Evolutionary conservation across 2,888 invertebrate genomes (phyloP), one percentile per base, ranked within the genome.

Genomic region (Ophioninae sp.): DNA sequence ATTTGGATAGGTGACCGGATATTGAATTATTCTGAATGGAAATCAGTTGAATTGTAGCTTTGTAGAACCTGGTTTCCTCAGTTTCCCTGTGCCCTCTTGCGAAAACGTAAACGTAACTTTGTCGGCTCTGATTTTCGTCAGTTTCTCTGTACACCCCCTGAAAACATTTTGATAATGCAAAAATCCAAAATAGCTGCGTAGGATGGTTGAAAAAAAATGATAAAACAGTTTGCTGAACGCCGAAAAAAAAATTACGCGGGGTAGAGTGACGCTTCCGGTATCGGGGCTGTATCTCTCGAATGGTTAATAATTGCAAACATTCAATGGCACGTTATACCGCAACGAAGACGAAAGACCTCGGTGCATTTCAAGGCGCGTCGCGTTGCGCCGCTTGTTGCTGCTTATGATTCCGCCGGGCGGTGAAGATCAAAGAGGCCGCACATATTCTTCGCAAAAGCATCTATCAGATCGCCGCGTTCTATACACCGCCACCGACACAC

Each of bases 371-470:
- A 70, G 20, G 50, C 56, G 44, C 78, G 30, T 37, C 50, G 41
- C 59, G 13, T 57, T 56, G 61, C 67, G 73, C 30, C 39, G 67
- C 39, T 72, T 69, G n/a, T 62, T 20, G 65, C 61, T 83, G 61
- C 76, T 80, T 69, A 73, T 74, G 83, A 74, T 77, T 73, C 73
- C 65, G 79, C 86, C 81, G 84, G 87, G 87, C 90, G 90, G 90
- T 83, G 76, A 88, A 90, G 86, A 89, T 90, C 90, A 90, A 90
- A 90, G 90, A 82, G 65, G 64, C 82, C 86, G 69, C 73, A 70
- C 65, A 59, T 59, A 83, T 74, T 77, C 73, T 69, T 83, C 73
- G 69, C 69, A 64, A 68, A 76, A 86, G 85, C 87, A 87, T 90
- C 88, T 89, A 88, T 89, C 88, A 89, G 79, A 86, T 74, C 83